phyloP scores from a whole-genome alignment of 2,797 vertebrate genomes.

The Naso thynnoides region DNA sequence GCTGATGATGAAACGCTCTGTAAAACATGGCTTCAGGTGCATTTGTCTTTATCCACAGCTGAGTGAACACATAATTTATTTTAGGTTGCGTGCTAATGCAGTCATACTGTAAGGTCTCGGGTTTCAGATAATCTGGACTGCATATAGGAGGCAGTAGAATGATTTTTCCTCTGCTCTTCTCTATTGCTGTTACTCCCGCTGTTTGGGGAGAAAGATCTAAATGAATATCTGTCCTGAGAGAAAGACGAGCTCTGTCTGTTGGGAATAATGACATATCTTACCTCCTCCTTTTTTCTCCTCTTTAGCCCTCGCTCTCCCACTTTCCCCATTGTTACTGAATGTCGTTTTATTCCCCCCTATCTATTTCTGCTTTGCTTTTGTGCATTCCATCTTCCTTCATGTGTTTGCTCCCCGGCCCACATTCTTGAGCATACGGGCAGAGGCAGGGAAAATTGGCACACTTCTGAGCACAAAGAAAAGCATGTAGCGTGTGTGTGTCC shows the following conservation, averaged over 20 bases:
- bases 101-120: constrained; percentile 27
- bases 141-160: constrained; percentile 43
- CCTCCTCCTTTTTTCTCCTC: constrained; percentile 37
- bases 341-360: constrained; percentile 56
- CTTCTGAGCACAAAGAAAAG: constrained; percentile 56
- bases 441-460: constrained; percentile 50
- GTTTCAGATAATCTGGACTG: constrained; percentile 53
- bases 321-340: constrained; percentile 59
- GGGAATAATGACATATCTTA: constrained; percentile 62
- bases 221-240: constrained; percentile 65
- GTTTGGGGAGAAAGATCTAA: constrained; percentile 49
- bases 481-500: constrained; percentile 30
- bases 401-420: constrained; percentile 38
- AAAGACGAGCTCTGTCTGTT: constrained; percentile 55
- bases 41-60: constrained; percentile 41
- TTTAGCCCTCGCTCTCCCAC: constrained; percentile 12
- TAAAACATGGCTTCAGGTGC: constrained; percentile 62
- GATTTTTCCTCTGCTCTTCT: constrained; percentile 30
- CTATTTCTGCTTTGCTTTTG: constrained; percentile 67
- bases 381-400: constrained; percentile 35
- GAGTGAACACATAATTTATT: constrained; percentile 59
- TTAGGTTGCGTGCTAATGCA: constrained; percentile 63
- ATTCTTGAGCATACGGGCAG: constrained; percentile 53
- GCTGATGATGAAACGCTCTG: constrained; percentile 75
- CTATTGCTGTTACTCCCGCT: constrained; percentile 18